Evolutionary conservation across 1,140 invertebrate species (phyloP).

Genomic region (Mycetomoellerius zeteki): DNA sequence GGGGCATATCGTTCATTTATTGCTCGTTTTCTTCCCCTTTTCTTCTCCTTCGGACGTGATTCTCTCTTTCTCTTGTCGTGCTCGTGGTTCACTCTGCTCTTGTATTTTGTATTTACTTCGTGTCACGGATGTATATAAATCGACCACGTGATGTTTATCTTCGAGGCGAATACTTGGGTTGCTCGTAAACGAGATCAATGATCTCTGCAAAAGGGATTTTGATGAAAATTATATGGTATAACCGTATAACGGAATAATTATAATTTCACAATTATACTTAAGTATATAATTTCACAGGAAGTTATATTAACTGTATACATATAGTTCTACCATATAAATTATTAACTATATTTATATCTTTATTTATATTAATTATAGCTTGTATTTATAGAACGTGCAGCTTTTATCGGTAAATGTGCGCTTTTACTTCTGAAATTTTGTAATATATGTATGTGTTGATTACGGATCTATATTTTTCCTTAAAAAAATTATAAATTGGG

Average conservation of each 20-base stretch:
- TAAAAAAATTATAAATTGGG: no score
- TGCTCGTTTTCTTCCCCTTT: constrained; percentile 64
- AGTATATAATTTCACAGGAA: neutral
- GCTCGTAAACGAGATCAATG: constrained; percentile 4
- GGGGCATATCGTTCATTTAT: constrained; percentile 66
- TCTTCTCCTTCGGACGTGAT: constrained; percentile 32
- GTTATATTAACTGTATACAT: no score
- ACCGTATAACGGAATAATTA: neutral
- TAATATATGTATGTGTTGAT: no score
- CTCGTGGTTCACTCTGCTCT: constrained; percentile 1
- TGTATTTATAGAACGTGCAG: no score
- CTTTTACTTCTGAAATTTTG: no score
- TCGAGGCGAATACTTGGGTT: neutral
- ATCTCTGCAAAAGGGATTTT: constrained; percentile 5
- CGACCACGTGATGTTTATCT: constrained; percentile 24
- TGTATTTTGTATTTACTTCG: constrained; percentile 36
- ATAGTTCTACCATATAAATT: no score
- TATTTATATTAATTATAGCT: no score
- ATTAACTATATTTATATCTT: no score
- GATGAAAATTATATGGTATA: neutral
- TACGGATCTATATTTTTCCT: no score
- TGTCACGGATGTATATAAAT: constrained; percentile 57
- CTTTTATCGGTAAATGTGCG: no score
- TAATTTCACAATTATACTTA: constrained; percentile 8
- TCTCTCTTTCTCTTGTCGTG: constrained; percentile 18